Evolutionary conservation across 2,113 vertebrate species (phyloP).

Genomic region (Synodontis membranacea): DNA sequence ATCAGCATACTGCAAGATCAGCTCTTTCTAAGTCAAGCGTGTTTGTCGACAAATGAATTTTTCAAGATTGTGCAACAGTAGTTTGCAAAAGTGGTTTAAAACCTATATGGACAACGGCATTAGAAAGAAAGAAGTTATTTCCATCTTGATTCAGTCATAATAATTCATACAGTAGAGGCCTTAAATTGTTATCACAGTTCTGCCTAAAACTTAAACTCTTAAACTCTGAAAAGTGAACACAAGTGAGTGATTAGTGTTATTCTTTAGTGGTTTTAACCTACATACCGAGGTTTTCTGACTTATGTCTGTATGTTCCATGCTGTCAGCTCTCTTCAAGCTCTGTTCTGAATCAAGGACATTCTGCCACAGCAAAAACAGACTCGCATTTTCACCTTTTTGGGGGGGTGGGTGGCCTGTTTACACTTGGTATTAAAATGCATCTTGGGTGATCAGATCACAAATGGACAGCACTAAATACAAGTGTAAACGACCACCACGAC

Average conservation of each 20-base stretch:
- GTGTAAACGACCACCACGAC: too few relatives aligned
- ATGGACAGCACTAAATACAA: too few relatives aligned
- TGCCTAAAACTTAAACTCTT: neutral
- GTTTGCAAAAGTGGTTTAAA: neutral
- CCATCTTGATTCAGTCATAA: neutral
- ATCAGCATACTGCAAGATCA: conserved; percentile 4
- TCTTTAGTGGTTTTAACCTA: neutral
- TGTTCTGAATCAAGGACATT: neutral
- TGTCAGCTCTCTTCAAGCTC: neutral
- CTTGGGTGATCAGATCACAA: too few relatives aligned
- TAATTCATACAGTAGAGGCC: neutral
- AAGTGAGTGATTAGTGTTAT: neutral
- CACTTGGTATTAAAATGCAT: too few relatives aligned
- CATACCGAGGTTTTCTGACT: neutral
- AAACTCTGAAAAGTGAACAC: neutral
- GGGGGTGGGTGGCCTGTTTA: too few relatives aligned
- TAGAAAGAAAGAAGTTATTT: neutral
- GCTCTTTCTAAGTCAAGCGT: neutral
- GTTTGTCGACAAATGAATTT: neutral
- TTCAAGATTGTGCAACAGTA: neutral
- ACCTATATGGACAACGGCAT: neutral
- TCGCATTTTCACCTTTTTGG: neutral
- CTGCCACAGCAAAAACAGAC: neutral
- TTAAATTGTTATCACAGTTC: neutral
- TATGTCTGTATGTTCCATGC: neutral